Conservation (phyloP, 2,113 vertebrate species). For the Danio rerio region GRCz12tu NC_133196.1:21041501-21042000, state of each 20-base stretch:
- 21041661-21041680: conserved; percentile 20
- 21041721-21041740: not conserved
- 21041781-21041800: conserved; percentile 19
- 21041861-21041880: not conserved
- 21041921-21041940: not conserved
- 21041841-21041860: not conserved
- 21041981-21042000: conserved; percentile 34
- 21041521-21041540: conserved; percentile 33
- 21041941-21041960: conserved; percentile 30
- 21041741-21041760: not conserved
- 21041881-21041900: conserved; percentile 17
- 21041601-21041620: not conserved
- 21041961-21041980: conserved; percentile 35
- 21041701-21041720: not conserved
- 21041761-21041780: not conserved
- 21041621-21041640: not conserved
- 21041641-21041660: not conserved
- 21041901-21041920: too few species aligned
- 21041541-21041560: conserved; percentile 41
- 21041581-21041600: conserved; percentile 13
- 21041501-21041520: conserved; percentile 18
- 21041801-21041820: not conserved
- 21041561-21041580: not conserved
- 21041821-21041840: conserved; percentile 31
- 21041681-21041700: not conserved